Base-by-base conservation (phyloP, 2,797 vertebrate genomes). In the Lutjanus campechanus region DNA sequence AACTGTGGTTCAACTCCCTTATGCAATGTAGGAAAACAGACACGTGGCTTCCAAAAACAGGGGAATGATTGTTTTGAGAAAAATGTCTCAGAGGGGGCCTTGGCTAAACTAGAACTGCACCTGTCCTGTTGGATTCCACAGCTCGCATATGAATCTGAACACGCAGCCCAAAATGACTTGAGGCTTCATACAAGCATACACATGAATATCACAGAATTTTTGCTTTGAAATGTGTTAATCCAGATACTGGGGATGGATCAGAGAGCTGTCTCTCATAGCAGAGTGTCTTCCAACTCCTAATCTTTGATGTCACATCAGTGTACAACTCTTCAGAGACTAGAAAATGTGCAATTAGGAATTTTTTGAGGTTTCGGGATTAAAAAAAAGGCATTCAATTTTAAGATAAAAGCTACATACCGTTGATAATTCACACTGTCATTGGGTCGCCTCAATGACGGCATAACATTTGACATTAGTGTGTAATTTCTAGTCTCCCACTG, bases 11-110 rank as follows among this genome's bases (percentile, higher is more conserved):
- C 72, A 88, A 78, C 91, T 89, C 85, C 73, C 83, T 91, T 91
- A 91, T 87, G 90, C 79, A 89, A 91, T 73, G 85, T 54, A 83
- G 75, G 73, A 92, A 93, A 95, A 87, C 92, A 93, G 89, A 91
- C 87, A 91, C 71, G 73, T 85, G 88, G 83, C 79, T 69, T 86
- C 76, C 69, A 84, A 83, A 92, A 81, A 85, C 83, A 85, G 58
- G 43, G 60, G 72, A 79, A 80, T 70, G 81, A 92, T 84, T 91
- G 85, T 89, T 88, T 83, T n/a, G 65, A 75, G 80, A 60, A 76
- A 85, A 85, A 80, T 40, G 58, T 76, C 90, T 81, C 84, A 43
- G 72, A 73, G 79, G 88, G 62, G 56, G 76, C 58, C 51, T 84
- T 79, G 73, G 86, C 83, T 76, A 17, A 50, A 79, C 68, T 19